Percentiles rank a stretch among this genome's conserved stretches.
These are phyloP conservation scores for Nomada lathburiana DNA, from an alignment of 2,888 invertebrate species.

Conservation along the genomic window DNA sequence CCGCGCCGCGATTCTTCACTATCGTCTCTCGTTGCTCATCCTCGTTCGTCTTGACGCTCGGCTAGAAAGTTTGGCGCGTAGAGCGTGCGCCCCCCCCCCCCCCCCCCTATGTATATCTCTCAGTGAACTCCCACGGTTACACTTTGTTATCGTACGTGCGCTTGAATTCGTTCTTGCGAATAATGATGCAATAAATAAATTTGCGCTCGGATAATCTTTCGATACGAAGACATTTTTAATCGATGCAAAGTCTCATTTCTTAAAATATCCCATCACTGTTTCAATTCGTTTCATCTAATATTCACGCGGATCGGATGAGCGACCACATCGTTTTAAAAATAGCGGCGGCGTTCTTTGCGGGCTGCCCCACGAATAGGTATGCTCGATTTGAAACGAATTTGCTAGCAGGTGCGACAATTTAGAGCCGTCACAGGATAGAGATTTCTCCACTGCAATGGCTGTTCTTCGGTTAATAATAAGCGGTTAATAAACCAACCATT, in stretches of 20 bases:
- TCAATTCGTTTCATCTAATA: neutral
- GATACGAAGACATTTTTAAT: neutral
- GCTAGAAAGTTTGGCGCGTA: constrained; percentile 34
- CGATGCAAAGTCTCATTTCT: too few relatives aligned
- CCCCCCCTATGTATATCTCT: neutral
- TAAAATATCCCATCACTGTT: neutral
- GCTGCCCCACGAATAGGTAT: neutral
- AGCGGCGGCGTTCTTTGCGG: neutral
- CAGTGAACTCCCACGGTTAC: neutral
- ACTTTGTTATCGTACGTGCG: constrained; percentile 8
- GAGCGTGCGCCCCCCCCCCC: neutral
- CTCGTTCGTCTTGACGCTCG: constrained; percentile 32
- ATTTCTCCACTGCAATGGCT: neutral
- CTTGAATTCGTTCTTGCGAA: neutral
- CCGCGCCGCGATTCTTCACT: constrained; percentile 54
- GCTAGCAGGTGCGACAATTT: neutral
- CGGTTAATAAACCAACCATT: neutral
- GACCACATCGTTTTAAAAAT: neutral
- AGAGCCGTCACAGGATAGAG: neutral
- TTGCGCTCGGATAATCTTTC: neutral
- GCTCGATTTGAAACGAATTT: neutral
- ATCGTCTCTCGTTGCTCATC: constrained; percentile 48
- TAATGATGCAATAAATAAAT: neutral
- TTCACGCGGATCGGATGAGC: neutral
- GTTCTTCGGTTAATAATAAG: neutral